Percentiles rank a stretch among this genome's conserved stretches.
These are phyloP conservation scores for Calameuta pallipes DNA, from an alignment of 2,888 invertebrate genomes.

Conservation along the genomic window DNA sequence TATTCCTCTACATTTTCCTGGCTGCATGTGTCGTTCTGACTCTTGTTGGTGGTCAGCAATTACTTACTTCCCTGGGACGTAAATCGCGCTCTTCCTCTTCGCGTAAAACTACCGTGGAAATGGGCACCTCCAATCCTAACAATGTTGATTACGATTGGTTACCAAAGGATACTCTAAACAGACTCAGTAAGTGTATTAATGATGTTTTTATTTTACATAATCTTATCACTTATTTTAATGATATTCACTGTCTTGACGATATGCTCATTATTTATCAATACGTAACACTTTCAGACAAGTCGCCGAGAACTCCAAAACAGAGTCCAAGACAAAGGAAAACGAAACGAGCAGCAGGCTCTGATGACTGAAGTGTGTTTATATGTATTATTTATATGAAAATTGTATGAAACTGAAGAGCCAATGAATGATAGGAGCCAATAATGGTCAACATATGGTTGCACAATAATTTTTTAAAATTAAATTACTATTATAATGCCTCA, in stretches of 20 bases:
- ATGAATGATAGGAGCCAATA: neutral
- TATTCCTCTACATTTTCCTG: slow-evolving; percentile 96
- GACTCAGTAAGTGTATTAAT: slow-evolving; percentile 77
- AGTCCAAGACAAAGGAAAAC: slow-evolving; percentile 84
- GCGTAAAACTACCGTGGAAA: slow-evolving; percentile 79
- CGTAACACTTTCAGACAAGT: slow-evolving; percentile 74
- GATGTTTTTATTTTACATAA: neutral
- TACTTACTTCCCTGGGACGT: slow-evolving; percentile 85
- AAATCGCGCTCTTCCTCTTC: slow-evolving; percentile 73
- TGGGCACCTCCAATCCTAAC: slow-evolving; percentile 88
- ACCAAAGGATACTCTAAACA: slow-evolving; percentile 88
- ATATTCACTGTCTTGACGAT: too few species aligned
- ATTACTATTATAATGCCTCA: neutral
- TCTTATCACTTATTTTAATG: too few species aligned
- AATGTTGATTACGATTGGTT: slow-evolving; percentile 99
- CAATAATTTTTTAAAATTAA: slow-evolving; percentile 24
- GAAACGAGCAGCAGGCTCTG: slow-evolving; percentile 79
- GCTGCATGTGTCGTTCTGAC: slow-evolving; percentile 89
- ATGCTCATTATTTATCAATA: neutral
- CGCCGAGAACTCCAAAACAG: slow-evolving; percentile 74
- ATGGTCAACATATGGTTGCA: slow-evolving; percentile 24
- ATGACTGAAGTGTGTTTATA: slow-evolving; percentile 67
- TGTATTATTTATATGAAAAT: slow-evolving; percentile 19
- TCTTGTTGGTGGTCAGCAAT: slow-evolving; percentile 89
- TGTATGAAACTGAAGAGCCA: neutral